A percentile compares a stretch with the other conserved stretches of the same genome.
These are phyloP conservation scores for Neoarius graeffei DNA, from an alignment of 2,113 vertebrate species.

Conservation along the genomic window DNA sequence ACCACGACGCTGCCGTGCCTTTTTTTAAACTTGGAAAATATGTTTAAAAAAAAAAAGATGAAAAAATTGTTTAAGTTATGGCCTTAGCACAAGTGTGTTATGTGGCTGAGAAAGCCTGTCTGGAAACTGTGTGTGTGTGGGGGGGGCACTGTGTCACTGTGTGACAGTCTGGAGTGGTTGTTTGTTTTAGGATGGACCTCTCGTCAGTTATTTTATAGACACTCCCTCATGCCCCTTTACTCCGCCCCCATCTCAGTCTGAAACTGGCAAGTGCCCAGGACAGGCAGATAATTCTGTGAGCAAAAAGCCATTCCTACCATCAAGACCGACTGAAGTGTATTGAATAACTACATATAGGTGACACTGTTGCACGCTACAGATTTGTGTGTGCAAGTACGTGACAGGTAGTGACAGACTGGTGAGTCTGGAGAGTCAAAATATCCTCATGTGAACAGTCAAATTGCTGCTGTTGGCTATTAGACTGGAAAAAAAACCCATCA, in stretches of 20 bases:
- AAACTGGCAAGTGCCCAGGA: neutral
- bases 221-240: neutral
- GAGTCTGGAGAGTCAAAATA: neutral
- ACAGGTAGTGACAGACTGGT: slow-evolving; percentile 1
- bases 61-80: neutral
- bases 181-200: neutral
- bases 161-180: neutral
- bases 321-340: neutral
- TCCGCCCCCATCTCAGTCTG: neutral
- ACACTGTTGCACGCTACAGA: neutral
- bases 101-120: neutral
- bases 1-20: too few species aligned
- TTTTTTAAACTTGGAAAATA: neutral
- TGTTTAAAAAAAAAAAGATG: neutral
- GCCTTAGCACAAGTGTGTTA: neutral
- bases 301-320: neutral
- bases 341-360: neutral
- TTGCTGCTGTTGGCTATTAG: neutral
- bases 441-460: neutral
- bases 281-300: neutral
- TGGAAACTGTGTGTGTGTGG: neutral
- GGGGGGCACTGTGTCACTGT: too few species aligned
- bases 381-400: neutral
- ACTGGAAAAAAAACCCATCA: neutral
- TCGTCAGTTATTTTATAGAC: neutral